These are phyloP conservation scores for Rhinogobius similis DNA, from an alignment of 2,113 vertebrate genomes.

Conservation along the genomic window DNA sequence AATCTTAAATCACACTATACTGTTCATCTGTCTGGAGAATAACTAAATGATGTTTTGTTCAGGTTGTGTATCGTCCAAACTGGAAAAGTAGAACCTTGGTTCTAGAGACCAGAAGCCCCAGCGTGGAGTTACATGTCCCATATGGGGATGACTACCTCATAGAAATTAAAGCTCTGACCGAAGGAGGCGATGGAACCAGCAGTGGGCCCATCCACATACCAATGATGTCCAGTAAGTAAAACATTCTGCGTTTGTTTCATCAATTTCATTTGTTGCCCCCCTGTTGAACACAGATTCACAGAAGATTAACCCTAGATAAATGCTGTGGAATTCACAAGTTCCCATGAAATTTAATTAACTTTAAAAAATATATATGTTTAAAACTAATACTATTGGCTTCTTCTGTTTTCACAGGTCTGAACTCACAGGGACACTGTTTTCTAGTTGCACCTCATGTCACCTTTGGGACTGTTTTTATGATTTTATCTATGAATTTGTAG, in stretches of 20 bases:
- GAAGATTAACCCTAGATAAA: not conserved
- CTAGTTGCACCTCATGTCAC: slow-evolving; percentile 42
- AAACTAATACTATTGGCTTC: slow-evolving; percentile 6
- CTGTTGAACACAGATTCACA: too few relatives aligned
- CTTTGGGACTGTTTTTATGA: slow-evolving; percentile 46
- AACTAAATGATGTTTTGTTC: slow-evolving; percentile 8
- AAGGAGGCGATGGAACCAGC: slow-evolving; percentile 88
- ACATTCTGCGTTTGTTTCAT: slow-evolving; percentile 3
- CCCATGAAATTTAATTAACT: too few relatives aligned
- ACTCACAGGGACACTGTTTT: slow-evolving; percentile 62
- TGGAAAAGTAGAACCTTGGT: slow-evolving; percentile 79
- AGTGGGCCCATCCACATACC: slow-evolving; percentile 89
- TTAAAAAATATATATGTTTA: not conserved
- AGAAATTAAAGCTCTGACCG: slow-evolving; percentile 86
- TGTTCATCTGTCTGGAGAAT: not conserved
- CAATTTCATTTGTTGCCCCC: not conserved
- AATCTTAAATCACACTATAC: not conserved
- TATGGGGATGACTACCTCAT: slow-evolving; percentile 88
- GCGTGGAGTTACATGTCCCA: slow-evolving; percentile 84
- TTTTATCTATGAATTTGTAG: slow-evolving; percentile 39
- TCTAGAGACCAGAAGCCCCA: slow-evolving; percentile 88
- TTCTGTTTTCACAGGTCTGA: slow-evolving; percentile 66
- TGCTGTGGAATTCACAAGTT: not conserved
- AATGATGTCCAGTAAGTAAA: slow-evolving; percentile 85
- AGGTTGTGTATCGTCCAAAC: slow-evolving; percentile 87